These are phyloP conservation scores for Calameuta pallipes DNA, from an alignment of 2,888 invertebrate genomes.

Conservation along the genomic window DNA sequence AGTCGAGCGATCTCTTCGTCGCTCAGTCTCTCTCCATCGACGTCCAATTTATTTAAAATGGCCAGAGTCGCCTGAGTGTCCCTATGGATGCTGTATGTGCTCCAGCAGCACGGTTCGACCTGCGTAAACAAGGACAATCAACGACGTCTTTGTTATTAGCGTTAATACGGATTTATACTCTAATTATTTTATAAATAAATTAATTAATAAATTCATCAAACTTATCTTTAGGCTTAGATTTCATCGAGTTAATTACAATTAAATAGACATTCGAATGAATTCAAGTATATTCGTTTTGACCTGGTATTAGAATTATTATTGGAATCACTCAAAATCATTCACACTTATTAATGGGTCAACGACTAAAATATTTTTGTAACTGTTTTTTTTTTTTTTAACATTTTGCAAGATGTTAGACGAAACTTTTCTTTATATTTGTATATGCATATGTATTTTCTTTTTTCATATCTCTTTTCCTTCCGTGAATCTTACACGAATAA, in stretches of 20 bases:
- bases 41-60: constrained; percentile 94
- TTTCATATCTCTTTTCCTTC: not conserved
- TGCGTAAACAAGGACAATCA: constrained; percentile 17
- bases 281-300: too few relatives aligned
- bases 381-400: not conserved
- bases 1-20: constrained; percentile 93
- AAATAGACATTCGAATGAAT: too few relatives aligned
- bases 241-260: too few relatives aligned
- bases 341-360: not conserved
- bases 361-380: not conserved
- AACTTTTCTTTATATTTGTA: too few relatives aligned
- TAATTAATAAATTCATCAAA: not conserved
- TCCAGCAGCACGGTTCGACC: constrained; percentile 98
- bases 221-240: not conserved
- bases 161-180: not conserved
- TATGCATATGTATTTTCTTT: not conserved
- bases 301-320: too few relatives aligned
- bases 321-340: not conserved
- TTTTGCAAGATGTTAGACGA: too few relatives aligned
- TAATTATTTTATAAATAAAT: not conserved
- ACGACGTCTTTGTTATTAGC: not conserved
- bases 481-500: not conserved
- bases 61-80: constrained; percentile 94
- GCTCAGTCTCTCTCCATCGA: constrained; percentile 91
- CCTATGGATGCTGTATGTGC: constrained; percentile 91